Evolutionary conservation across 1,140 invertebrate species (phyloP).

Genomic region (Drosophila auraria): DNA sequence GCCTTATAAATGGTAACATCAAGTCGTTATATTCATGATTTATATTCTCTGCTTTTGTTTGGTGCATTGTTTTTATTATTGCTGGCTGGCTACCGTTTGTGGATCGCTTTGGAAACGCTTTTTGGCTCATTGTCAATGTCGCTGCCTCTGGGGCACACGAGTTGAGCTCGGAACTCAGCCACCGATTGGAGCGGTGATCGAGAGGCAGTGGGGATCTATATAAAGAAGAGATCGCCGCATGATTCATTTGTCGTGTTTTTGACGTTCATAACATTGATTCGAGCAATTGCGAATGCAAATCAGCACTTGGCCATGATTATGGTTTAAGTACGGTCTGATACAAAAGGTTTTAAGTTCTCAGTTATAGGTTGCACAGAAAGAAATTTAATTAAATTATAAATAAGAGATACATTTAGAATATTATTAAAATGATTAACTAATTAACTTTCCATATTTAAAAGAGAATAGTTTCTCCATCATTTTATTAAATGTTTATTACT

Average conservation of each 20-base stretch:
- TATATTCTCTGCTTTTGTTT: conserved; percentile 45
- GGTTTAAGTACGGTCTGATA: conserved; percentile 58
- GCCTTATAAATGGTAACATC: background rate
- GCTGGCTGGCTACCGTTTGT: conserved; percentile 72
- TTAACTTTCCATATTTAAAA: background rate
- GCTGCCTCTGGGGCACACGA: conserved; percentile 63
- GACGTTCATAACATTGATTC: conserved; percentile 54
- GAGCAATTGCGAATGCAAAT: conserved; percentile 52
- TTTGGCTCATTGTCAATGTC: conserved; percentile 83
- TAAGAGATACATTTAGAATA: background rate
- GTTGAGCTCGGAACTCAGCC: conserved; percentile 12
- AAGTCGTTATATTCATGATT: conserved; percentile 4
- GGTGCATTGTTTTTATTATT: conserved; percentile 56
- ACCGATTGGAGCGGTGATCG: background rate
- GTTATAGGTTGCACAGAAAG: conserved; percentile 7
- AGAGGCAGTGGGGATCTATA: conserved; percentile 21
- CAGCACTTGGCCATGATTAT: conserved; percentile 55
- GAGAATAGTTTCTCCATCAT: background rate
- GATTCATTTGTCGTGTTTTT: conserved; percentile 81
- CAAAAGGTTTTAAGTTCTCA: conserved; percentile 42
- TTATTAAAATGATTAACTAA: background rate
- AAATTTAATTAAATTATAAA: background rate
- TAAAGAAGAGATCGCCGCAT: conserved; percentile 60
- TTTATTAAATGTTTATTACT: background rate
- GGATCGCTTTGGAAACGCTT: conserved; percentile 62